A percentile compares a stretch with the other conserved stretches of the same genome.
These are phyloP conservation scores for Cynocephalus volans DNA, from an alignment of 2,113 vertebrate genomes.

Conservation along the genomic window DNA sequence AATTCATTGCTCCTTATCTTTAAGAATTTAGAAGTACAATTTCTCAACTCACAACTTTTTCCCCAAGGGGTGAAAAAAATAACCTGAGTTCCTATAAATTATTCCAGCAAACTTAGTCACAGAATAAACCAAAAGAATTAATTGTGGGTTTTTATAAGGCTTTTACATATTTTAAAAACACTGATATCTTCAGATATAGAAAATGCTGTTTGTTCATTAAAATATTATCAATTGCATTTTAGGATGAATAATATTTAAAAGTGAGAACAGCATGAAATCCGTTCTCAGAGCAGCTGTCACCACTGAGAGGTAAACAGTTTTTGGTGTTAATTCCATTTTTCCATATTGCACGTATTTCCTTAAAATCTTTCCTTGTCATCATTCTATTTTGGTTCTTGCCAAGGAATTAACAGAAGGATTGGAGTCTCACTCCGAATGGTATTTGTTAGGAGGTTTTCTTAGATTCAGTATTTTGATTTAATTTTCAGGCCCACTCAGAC, in stretches of 20 bases:
- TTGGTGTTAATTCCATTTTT: background rate
- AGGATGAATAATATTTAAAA: background rate
- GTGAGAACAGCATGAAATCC: background rate
- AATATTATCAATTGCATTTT: background rate
- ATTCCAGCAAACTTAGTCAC: background rate
- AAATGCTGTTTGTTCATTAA: background rate
- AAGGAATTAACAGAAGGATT: background rate
- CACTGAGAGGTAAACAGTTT: background rate
- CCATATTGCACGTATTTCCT: background rate
- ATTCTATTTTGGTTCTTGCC: background rate
- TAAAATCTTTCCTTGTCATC: background rate
- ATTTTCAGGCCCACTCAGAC: background rate
- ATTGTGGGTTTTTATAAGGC: background rate
- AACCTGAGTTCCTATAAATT: background rate
- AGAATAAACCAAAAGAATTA: background rate
- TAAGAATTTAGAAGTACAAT: background rate
- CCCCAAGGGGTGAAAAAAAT: constrained; percentile 12
- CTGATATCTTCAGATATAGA: background rate
- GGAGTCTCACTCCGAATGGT: background rate
- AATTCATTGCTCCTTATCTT: background rate
- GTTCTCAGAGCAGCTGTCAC: background rate
- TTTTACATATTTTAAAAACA: constrained; percentile 41
- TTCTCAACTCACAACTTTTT: constrained; percentile 34
- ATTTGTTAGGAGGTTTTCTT: background rate
- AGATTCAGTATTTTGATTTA: background rate